These are phyloP conservation scores for Oophaga sylvatica DNA, from an alignment of 2,797 vertebrate genomes.

Conservation along the genomic window DNA sequence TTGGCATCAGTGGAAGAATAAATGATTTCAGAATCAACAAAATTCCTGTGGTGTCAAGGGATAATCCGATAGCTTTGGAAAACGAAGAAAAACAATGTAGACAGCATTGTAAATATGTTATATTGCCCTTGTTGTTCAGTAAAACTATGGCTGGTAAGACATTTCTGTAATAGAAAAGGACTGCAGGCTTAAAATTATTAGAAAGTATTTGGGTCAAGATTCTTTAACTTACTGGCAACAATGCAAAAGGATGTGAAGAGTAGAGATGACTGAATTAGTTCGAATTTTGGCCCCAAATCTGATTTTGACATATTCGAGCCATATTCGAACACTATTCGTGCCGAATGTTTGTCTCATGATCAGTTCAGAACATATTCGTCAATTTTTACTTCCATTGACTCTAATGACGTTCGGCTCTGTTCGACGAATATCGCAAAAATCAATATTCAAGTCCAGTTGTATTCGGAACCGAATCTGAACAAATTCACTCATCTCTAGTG, in stretches of 20 bases:
- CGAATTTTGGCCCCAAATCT: no score
- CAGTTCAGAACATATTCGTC: no score
- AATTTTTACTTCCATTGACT: no score
- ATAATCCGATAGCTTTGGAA: slow-evolving; percentile 31
- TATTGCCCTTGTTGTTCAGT: slow-evolving; percentile 11
- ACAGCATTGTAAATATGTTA: slow-evolving; percentile 31
- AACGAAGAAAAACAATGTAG: slow-evolving; percentile 20
- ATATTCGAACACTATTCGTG: no score
- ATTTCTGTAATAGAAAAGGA: not conserved
- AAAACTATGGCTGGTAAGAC: not conserved
- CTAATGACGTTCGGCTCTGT: no score
- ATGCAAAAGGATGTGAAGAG: not conserved
- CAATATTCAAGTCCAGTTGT: no score
- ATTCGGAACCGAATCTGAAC: no score
- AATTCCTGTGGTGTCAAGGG: slow-evolving; percentile 29
- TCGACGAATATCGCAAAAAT: no score
- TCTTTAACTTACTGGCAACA: not conserved
- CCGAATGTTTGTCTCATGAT: no score
- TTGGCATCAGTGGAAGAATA: slow-evolving; percentile 24
- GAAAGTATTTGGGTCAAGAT: not conserved
- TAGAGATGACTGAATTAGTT: not conserved
- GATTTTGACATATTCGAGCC: no score
- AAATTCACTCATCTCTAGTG: no score
- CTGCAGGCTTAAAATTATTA: not conserved
- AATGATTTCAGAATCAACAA: slow-evolving; percentile 38